Evolutionary conservation across 2,888 invertebrate species (phyloP), one percentile per base, ranked within the genome.

Genomic region (Anarsia innoxiella): DNA sequence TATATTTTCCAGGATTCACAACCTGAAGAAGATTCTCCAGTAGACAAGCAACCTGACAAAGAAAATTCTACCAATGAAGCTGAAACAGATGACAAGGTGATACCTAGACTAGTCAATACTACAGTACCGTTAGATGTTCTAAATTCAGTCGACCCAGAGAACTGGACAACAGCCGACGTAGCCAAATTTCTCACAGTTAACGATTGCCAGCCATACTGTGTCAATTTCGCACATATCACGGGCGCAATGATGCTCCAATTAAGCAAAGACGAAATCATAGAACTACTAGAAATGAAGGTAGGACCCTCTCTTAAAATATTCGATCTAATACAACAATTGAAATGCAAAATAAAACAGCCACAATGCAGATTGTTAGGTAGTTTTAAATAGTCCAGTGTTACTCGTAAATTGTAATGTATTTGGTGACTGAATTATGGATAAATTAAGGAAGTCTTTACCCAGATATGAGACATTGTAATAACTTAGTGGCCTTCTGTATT

Each of bases 301-400:
- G 97, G 97, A 1, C 97, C 97, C 4, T 95, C 96, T 11, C 75
- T 97, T 42, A 97, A 97, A 86, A 96, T 97, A 57, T 93, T 89
- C 65, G 95, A 97, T 83, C 88, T 97, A 49, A 94, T 97, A 63
- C 94, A 95, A 62, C 95, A 96, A 67, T 87, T 97, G 36, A 95
- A 95, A 83, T 91, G 91, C 71, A 93, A 94, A 86, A 90, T 93
- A 45, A 91, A 91, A 72, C 90, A 91, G 44, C 89, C 90, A 46
- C 90, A 91, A 64, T 88, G 90, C 59, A 83, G 80, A 71, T 50
- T 72, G 40, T 37, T 62, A 9, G 46, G 56, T 44, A 60, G 59
- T 46, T 73, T 62, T 51, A 69, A 71, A n/a, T 13, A 33, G 25
- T n/a, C n/a, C n/a, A n/a, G n/a, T n/a, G n/a, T n/a, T n/a, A n/a